Conservation (phyloP, 2,113 vertebrate genomes). For the Rhabdornis inornatus region DNA sequence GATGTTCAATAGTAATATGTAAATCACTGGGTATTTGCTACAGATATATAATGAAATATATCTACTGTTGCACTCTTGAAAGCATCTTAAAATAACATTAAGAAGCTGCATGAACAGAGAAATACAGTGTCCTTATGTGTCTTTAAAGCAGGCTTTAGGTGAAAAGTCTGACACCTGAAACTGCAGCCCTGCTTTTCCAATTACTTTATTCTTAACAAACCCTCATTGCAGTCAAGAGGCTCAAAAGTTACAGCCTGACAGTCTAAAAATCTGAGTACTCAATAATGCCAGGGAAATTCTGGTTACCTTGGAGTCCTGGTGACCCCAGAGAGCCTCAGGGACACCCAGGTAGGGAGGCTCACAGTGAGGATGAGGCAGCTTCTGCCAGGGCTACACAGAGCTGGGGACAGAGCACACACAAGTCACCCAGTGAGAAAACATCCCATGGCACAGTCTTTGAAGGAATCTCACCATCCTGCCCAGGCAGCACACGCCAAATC, state of each 20-base stretch:
- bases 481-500: not conserved
- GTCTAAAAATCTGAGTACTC: accelerated
- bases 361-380: accelerated
- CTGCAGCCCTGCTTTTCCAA: not conserved
- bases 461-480: not conserved
- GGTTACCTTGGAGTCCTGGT: accelerated
- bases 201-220: not conserved
- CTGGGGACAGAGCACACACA: not conserved
- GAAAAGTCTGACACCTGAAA: not conserved
- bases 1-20: not conserved
- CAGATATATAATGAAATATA: not conserved
- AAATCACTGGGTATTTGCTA: not conserved
- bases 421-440: accelerated
- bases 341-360: accelerated
- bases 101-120: not conserved
- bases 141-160: not conserved
- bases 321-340: accelerated
- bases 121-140: accelerated
- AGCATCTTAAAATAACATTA: not conserved
- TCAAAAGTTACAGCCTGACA: not conserved
- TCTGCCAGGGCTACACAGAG: not conserved
- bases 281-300: too few relatives aligned
- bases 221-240: not conserved
- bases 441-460: not conserved
- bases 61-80: not conserved